These are phyloP conservation scores for Rhabdomys pumilio DNA, from an alignment of 2,797 vertebrate species.

Conservation along the genomic window DNA sequence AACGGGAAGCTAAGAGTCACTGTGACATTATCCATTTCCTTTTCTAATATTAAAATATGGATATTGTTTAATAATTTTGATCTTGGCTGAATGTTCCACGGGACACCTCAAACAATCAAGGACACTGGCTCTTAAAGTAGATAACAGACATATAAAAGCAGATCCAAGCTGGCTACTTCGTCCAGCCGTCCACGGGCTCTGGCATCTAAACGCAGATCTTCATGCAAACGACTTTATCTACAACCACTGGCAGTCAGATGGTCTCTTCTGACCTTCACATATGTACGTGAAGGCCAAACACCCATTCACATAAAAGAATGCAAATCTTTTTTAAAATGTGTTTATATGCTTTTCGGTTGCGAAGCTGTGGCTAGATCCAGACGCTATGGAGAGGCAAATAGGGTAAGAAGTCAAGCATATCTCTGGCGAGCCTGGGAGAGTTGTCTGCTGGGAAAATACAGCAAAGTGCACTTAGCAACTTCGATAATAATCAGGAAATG, in stretches of 20 bases:
- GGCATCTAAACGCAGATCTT: background rate
- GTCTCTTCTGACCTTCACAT: background rate
- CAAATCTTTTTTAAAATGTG: background rate
- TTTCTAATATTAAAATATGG: background rate
- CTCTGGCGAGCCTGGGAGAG: background rate
- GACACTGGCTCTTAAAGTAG: background rate
- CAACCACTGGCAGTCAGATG: background rate
- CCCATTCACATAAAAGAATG: background rate
- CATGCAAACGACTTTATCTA: background rate
- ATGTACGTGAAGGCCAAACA: background rate
- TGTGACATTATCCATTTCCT: background rate
- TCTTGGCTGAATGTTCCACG: background rate
- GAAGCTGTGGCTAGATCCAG: background rate
- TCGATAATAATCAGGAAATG: slow-evolving; percentile 31
- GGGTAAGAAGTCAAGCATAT: background rate
- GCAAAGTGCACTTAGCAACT: slow-evolving; percentile 29
- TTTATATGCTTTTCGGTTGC: background rate
- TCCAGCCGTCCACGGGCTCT: background rate
- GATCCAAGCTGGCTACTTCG: background rate
- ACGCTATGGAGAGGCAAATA: background rate
- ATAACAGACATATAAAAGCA: background rate
- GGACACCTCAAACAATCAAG: background rate
- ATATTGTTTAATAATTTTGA: background rate
- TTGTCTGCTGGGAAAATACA: background rate
- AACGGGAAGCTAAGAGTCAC: background rate